Evolutionary conservation across 2,888 invertebrate species (phyloP).

Genomic region (Papilio protenor): DNA sequence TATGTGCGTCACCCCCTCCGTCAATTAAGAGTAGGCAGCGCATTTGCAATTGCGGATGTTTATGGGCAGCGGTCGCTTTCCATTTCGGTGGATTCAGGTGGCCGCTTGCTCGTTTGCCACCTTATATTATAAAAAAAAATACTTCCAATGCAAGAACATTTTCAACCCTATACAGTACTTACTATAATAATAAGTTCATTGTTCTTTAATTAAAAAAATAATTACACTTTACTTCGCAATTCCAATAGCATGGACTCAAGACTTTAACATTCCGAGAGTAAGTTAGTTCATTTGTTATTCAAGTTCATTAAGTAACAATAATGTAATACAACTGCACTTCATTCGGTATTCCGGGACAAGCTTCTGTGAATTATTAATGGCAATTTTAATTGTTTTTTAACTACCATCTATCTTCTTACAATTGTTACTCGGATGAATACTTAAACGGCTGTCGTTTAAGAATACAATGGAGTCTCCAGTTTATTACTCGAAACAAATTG

Average conservation of each 20-base stretch:
- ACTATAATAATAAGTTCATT: background rate
- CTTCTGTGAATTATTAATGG: background rate
- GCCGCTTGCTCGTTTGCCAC: too few relatives aligned
- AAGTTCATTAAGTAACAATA: slow-evolving; percentile 26
- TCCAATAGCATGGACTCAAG: background rate
- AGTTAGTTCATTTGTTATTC: slow-evolving; percentile 31
- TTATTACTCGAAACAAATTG: background rate
- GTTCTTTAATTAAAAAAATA: background rate
- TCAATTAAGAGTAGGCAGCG: too few relatives aligned
- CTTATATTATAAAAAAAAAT: too few relatives aligned
- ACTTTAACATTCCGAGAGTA: slow-evolving; percentile 11
- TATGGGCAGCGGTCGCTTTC: too few relatives aligned
- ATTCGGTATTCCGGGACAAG: slow-evolving; percentile 20
- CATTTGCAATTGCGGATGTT: too few relatives aligned
- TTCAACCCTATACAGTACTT: background rate
- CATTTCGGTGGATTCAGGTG: too few relatives aligned
- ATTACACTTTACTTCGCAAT: background rate
- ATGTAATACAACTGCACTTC: slow-evolving; percentile 1
- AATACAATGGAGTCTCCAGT: background rate
- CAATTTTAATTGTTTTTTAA: slow-evolving; percentile 21
- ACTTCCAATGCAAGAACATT: too few relatives aligned
- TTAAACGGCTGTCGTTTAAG: background rate
- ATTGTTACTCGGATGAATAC: background rate
- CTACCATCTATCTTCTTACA: slow-evolving; percentile 5
- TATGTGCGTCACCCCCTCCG: too few relatives aligned